Percentiles rank a stretch among this genome's conserved stretches.
Conservation (phyloP, 53 echinoderm and acorn worm genomes). For the Zoroaster sp. region DNA sequence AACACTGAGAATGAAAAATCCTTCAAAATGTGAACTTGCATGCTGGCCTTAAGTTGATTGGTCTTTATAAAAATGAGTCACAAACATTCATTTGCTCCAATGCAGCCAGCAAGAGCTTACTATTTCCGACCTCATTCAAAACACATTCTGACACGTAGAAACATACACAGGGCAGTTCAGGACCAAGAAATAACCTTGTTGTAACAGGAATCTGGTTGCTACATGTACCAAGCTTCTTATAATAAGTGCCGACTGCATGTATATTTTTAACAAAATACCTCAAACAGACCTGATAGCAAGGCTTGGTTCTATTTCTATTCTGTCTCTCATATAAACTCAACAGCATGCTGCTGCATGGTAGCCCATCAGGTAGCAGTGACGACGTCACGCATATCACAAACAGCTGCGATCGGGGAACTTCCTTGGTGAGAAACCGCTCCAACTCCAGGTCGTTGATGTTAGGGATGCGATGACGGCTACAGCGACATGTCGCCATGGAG, state of each 20-base stretch:
- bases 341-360: slow-evolving; percentile 85
- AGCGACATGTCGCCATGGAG: slow-evolving; percentile 70
- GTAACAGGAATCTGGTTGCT: not conserved
- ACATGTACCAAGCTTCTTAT: not conserved
- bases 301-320: slow-evolving; percentile 93
- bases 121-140: too few species aligned
- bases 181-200: too few species aligned
- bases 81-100: too few species aligned
- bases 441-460: slow-evolving; percentile 84
- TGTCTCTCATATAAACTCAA: slow-evolving; percentile 75
- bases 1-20: too few species aligned
- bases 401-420: slow-evolving; percentile 75
- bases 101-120: too few species aligned
- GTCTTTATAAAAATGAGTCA: too few species aligned
- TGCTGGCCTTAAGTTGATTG: too few species aligned
- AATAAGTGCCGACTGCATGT: not conserved
- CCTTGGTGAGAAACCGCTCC: slow-evolving; percentile 66
- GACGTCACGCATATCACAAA: slow-evolving; percentile 87
- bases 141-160: too few species aligned
- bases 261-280: too few species aligned
- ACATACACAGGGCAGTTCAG: too few species aligned
- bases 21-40: too few species aligned
- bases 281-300: slow-evolving; percentile 98
- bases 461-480: slow-evolving; percentile 90
- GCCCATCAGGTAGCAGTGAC: slow-evolving; percentile 73